Evolutionary conservation across 2,797 vertebrate genomes (phyloP).

Genomic region (Tauraco hartlaubi): DNA sequence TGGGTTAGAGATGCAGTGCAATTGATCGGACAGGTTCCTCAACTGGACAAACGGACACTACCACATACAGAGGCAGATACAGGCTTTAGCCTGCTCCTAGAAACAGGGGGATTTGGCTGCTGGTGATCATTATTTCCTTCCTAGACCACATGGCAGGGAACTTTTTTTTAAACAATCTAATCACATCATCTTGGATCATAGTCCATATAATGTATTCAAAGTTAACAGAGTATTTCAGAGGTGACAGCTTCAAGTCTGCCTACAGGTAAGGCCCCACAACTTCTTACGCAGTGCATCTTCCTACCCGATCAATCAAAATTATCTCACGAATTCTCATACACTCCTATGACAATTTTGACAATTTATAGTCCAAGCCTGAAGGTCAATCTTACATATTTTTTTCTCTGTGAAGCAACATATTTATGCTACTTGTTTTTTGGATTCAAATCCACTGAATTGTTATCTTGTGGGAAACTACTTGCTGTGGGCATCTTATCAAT

Average conservation of each 20-base stretch:
- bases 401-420: background rate
- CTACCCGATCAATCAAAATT: background rate
- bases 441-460: slow-evolving; percentile 39
- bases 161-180: background rate
- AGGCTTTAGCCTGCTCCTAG: background rate
- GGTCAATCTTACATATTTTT: background rate
- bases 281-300: background rate
- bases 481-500: background rate
- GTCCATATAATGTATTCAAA: background rate
- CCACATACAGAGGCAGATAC: background rate
- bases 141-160: background rate
- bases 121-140: background rate
- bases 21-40: background rate
- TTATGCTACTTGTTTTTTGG: background rate
- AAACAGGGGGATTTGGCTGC: background rate
- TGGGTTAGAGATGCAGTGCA: background rate
- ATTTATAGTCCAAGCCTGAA: background rate
- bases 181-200: background rate
- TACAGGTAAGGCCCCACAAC: background rate
- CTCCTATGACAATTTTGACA: background rate
- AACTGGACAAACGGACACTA: background rate
- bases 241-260: background rate
- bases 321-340: background rate
- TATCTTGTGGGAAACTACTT: background rate
- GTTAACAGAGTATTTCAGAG: background rate